These are phyloP conservation scores for Pygocentrus nattereri DNA, from an alignment of 2,797 vertebrate species.

Conservation along the genomic window DNA sequence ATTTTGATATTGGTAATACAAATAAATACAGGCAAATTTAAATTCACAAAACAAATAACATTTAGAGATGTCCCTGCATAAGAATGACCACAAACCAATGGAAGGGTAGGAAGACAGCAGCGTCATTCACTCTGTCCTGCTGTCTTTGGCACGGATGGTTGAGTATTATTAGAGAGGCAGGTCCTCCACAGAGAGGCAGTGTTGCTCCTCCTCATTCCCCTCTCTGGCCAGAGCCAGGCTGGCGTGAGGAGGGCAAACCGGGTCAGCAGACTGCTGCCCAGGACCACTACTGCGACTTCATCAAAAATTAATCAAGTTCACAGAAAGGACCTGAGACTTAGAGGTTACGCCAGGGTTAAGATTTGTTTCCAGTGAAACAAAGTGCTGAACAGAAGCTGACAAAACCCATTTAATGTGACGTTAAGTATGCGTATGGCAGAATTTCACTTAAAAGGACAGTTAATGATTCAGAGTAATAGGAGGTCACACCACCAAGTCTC, in stretches of 20 bases:
- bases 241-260: background rate
- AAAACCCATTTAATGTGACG: background rate
- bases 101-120: background rate
- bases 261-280: constrained; percentile 9
- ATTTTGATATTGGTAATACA: background rate
- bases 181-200: constrained; percentile 61
- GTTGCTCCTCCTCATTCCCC: constrained; percentile 46
- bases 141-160: background rate
- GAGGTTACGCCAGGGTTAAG: constrained; percentile 2
- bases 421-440: background rate
- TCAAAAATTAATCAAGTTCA: constrained; percentile 37
- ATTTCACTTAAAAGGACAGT: constrained; percentile 1
- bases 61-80: no score
- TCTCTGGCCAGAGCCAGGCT: background rate
- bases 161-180: background rate
- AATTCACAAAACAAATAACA: no score
- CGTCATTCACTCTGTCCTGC: background rate
- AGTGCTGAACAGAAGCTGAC: background rate
- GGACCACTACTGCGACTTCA: constrained; percentile 17
- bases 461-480: background rate
- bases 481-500: background rate
- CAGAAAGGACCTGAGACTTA: background rate
- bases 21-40: no score
- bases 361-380: background rate
- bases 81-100: background rate